phyloP scores from a whole-genome alignment of 1,140 invertebrate genomes.

The Maconellicoccus hirsutus region DNA sequence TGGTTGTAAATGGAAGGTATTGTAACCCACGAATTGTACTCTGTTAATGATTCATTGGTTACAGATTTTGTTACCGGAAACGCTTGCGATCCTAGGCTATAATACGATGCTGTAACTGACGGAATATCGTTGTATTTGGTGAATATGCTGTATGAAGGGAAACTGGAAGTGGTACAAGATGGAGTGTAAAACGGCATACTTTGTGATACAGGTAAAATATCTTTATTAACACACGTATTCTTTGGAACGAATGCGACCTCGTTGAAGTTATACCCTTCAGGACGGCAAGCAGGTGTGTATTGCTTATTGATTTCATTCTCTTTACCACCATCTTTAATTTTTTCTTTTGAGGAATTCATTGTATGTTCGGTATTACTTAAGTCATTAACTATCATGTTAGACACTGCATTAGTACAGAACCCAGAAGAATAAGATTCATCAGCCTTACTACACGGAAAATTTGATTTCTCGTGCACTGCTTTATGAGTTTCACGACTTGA shows the following conservation, averaged over 20 bases:
- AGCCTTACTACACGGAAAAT: not conserved
- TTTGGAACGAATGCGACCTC: not conserved
- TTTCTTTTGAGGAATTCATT: not conserved
- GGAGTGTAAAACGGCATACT: conserved; percentile 1
- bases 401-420: not conserved
- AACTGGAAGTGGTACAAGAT: not conserved
- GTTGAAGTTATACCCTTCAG: not conserved
- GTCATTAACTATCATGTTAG: not conserved
- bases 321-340: not conserved
- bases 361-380: not conserved
- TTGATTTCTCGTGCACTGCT: conserved; percentile 32
- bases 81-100: not conserved
- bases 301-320: not conserved
- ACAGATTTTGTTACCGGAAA: not conserved
- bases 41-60: not conserved
- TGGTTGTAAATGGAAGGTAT: not conserved
- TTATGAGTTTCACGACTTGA: conserved; percentile 27
- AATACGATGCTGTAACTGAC: not conserved
- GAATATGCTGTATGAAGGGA: conserved; percentile 3
- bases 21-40: not conserved
- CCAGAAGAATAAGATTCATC: not conserved
- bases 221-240: not conserved
- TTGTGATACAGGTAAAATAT: not conserved
- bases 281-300: not conserved
- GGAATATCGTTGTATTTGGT: conserved; percentile 14